phyloP scores from a whole-genome alignment of 2,797 vertebrate species.

The Cygnus olor region DNA sequence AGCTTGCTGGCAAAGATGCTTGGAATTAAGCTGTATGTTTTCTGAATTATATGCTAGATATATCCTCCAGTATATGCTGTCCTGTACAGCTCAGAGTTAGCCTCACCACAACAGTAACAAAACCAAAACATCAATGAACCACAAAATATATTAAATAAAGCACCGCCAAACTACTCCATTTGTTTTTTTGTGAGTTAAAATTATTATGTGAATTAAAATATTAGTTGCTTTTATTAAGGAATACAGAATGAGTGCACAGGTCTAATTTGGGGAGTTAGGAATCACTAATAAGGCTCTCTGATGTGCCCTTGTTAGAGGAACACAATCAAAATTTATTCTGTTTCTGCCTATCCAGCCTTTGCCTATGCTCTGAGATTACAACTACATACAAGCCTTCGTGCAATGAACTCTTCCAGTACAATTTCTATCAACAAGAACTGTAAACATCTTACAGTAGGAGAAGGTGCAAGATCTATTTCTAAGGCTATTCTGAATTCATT shows the following conservation, averaged over 20 bases:
- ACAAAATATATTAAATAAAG: neutral
- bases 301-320: neutral
- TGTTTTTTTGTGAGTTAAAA: neutral
- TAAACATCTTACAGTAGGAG: neutral
- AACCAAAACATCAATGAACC: neutral
- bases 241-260: neutral
- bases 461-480: neutral
- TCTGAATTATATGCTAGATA: neutral
- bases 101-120: neutral
- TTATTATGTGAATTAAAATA: no score
- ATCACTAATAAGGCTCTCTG: neutral
- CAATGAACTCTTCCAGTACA: neutral
- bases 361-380: neutral
- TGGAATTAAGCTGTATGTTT: neutral
- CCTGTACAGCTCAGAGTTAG: neutral
- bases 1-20: neutral
- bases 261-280: neutral
- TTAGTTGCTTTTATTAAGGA: neutral
- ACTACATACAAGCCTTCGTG: accelerated
- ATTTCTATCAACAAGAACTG: neutral
- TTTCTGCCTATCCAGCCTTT: neutral
- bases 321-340: neutral
- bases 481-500: neutral
- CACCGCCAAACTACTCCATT: neutral
- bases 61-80: neutral